Conservation (phyloP, 2,888 invertebrate genomes). For the Leptothorax acervorum region DNA sequence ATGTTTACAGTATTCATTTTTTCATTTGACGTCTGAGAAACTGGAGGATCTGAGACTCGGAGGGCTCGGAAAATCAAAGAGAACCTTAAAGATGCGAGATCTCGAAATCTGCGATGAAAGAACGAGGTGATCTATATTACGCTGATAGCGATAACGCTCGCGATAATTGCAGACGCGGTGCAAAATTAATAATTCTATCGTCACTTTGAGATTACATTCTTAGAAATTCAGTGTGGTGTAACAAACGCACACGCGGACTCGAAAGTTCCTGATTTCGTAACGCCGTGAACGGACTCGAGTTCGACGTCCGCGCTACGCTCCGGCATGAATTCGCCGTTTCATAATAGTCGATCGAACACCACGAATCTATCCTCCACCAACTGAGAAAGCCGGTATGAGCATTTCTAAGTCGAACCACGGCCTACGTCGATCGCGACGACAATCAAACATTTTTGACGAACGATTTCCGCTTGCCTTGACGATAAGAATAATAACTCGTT, state of each 20-base stretch:
- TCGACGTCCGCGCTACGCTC: constrained; percentile 77
- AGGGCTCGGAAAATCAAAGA: neutral
- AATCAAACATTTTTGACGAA: constrained; percentile 11
- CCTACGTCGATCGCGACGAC: constrained; percentile 9
- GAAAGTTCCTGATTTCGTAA: constrained; percentile 82
- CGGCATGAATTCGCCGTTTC: constrained; percentile 71
- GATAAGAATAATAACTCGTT: neutral
- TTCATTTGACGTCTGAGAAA: constrained; percentile 7
- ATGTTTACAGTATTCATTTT: constrained; percentile 26
- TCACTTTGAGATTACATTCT: constrained; percentile 34
- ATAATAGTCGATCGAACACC: constrained; percentile 73
- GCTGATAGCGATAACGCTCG: neutral
- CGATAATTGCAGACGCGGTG: neutral
- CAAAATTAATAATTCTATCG: constrained; percentile 31
- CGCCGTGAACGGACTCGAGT: constrained; percentile 75
- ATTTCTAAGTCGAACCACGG: constrained; percentile 3
- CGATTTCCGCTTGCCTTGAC: constrained; percentile 28
- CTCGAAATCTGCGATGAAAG: neutral
- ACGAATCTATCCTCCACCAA: constrained; percentile 61
- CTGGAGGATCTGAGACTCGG: neutral
- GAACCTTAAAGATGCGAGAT: neutral
- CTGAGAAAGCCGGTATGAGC: constrained; percentile 60
- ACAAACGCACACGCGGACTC: constrained; percentile 64
- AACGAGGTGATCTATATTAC: neutral
- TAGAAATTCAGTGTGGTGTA: constrained; percentile 65